phyloP scores from a whole-genome alignment of 1,140 invertebrate species.

The Drosophila orosa region DNA sequence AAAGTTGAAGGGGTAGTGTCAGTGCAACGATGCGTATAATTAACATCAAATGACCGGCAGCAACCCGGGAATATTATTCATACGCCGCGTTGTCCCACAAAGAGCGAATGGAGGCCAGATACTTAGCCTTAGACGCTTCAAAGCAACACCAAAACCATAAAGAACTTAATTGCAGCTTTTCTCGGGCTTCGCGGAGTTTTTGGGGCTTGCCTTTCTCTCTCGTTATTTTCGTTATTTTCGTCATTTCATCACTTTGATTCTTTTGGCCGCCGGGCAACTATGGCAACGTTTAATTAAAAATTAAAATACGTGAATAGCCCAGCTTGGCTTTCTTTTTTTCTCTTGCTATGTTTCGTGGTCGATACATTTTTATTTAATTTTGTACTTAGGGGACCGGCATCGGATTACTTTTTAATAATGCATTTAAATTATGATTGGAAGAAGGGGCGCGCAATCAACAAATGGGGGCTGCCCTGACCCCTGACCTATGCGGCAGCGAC shows the following conservation, averaged over 20 bases:
- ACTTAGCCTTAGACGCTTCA: constrained; percentile 25
- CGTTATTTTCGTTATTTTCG: constrained; percentile 8
- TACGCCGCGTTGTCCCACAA: constrained; percentile 25
- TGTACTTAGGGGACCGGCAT: constrained; percentile 14
- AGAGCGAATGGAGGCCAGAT: not conserved
- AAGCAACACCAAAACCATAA: constrained; percentile 38
- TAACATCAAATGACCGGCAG: constrained; percentile 59
- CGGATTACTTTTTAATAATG: constrained; percentile 35
- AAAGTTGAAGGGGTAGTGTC: constrained; percentile 22
- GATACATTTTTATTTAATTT: constrained; percentile 28
- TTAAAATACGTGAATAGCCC: constrained; percentile 55
- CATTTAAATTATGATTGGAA: constrained; percentile 35
- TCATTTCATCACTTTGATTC: constrained; percentile 24
- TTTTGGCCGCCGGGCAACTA: constrained; percentile 57
- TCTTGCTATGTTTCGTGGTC: not conserved
- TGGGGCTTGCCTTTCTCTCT: constrained; percentile 46
- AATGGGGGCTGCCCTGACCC: constrained; percentile 22
- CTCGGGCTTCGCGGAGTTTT: constrained; percentile 53
- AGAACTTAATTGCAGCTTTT: constrained; percentile 70
- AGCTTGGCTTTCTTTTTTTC: not conserved
- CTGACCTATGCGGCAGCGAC: constrained; percentile 36
- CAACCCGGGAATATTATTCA: constrained; percentile 45
- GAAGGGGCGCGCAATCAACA: constrained; percentile 14
- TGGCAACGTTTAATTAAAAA: constrained; percentile 77
- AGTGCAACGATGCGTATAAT: constrained; percentile 67